These are phyloP conservation scores for Deilephila elpenor DNA, from an alignment of 2,888 invertebrate genomes.

Conservation along the genomic window DNA sequence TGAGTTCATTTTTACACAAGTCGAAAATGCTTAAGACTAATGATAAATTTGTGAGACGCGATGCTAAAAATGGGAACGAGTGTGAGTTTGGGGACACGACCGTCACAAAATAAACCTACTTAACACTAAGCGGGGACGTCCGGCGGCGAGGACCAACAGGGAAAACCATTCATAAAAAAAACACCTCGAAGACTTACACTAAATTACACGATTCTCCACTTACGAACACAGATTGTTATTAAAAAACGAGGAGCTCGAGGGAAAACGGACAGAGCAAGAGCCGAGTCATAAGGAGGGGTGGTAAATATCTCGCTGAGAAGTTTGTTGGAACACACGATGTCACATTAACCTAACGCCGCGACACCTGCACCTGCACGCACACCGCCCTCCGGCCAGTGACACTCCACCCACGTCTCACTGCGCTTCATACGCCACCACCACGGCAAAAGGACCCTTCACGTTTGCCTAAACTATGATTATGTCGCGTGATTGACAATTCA, in stretches of 20 bases:
- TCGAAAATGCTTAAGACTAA: slow-evolving; percentile 54
- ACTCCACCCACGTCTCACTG: slow-evolving; percentile 46
- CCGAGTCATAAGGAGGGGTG: slow-evolving; percentile 41
- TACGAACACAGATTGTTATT: slow-evolving; percentile 50
- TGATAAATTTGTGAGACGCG: slow-evolving; percentile 56
- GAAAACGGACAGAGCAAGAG: slow-evolving; percentile 32
- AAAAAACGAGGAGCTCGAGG: slow-evolving; percentile 34
- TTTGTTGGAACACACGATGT: slow-evolving; percentile 79
- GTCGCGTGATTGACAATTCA: slow-evolving; percentile 33
- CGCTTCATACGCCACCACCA: slow-evolving; percentile 32
- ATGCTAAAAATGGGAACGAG: slow-evolving; percentile 16
- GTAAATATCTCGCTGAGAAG: slow-evolving; percentile 74
- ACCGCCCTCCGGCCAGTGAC: slow-evolving; percentile 50
- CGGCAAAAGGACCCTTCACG: neutral
- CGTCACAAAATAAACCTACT: slow-evolving; percentile 67
- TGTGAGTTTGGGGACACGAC: slow-evolving; percentile 47
- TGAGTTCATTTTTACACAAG: slow-evolving; percentile 52
- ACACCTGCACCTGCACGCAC: slow-evolving; percentile 48
- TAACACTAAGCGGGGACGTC: slow-evolving; percentile 66
- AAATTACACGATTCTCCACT: slow-evolving; percentile 59
- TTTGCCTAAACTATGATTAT: slow-evolving; percentile 33
- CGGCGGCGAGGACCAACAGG: slow-evolving; percentile 53
- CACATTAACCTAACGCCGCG: slow-evolving; percentile 73
- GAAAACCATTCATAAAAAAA: slow-evolving; percentile 52
- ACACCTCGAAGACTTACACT: slow-evolving; percentile 56